A percentile compares a stretch with the other conserved stretches of the same genome.
phyloP scores from a whole-genome alignment of 2,797 vertebrate genomes.

The Forpus xanthops region DNA sequence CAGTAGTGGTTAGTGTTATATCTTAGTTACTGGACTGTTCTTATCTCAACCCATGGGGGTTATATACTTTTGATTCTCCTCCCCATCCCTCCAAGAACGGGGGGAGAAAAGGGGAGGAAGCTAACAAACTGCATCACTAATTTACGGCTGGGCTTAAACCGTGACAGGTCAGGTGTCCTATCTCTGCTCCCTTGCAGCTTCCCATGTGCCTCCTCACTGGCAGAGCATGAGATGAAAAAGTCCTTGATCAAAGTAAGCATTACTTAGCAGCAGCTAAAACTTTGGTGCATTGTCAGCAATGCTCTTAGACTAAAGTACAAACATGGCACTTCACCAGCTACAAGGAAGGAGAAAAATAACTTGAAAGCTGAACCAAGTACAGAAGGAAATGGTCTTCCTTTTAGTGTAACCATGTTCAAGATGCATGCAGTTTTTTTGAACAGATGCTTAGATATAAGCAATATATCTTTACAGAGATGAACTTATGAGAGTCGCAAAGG shows the following conservation, averaged over 20 bases:
- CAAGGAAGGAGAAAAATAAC: background rate
- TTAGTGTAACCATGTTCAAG: background rate
- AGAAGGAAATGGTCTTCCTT: background rate
- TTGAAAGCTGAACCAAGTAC: background rate
- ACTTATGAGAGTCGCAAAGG: background rate
- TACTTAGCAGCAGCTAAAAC: background rate
- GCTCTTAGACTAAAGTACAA: background rate
- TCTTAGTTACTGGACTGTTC: too few species aligned
- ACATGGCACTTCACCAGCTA: background rate
- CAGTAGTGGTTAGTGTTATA: too few species aligned
- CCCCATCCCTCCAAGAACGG: too few species aligned
- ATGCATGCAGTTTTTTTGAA: rapidly evolving
- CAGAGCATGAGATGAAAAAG: background rate
- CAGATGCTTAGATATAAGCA: background rate
- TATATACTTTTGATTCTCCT: too few species aligned
- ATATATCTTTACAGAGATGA: background rate
- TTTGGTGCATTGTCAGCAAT: background rate
- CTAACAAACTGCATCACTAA: too few species aligned
- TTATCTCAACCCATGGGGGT: too few species aligned
- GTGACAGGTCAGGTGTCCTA: background rate
- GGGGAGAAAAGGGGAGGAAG: too few species aligned
- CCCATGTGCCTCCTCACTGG: background rate
- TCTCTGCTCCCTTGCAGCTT: background rate
- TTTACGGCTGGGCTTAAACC: too few species aligned
- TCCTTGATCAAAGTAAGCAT: background rate